Percentiles rank a stretch among this genome's conserved stretches.
Conservation (phyloP, 2,797 vertebrate species). For the Sarcophilus harrisii region DNA sequence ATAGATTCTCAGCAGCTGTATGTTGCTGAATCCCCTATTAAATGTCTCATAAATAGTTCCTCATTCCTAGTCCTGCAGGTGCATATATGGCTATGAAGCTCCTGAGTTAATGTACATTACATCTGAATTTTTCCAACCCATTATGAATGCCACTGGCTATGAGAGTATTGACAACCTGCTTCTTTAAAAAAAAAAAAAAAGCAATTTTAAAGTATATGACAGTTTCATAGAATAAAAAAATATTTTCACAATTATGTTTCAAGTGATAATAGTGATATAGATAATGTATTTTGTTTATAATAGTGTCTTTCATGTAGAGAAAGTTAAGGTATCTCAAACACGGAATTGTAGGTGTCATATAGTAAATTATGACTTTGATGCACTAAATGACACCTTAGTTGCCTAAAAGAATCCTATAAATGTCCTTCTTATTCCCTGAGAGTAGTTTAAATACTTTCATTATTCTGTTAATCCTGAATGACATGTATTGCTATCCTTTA, state of each 20-base stretch:
- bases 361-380: background rate
- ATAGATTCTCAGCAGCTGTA: background rate
- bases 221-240: conserved; percentile 1
- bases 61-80: background rate
- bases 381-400: background rate
- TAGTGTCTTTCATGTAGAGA: background rate
- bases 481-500: background rate
- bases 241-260: background rate
- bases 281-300: background rate
- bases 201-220: background rate
- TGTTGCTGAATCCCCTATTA: background rate
- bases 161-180: background rate
- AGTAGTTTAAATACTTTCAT: background rate
- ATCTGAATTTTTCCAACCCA: background rate
- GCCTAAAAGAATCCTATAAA: conserved; percentile 3
- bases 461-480: background rate
- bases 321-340: background rate
- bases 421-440: background rate
- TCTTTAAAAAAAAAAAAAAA: background rate
- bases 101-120: background rate
- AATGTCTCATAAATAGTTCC: background rate
- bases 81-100: background rate
- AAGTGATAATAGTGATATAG: background rate
- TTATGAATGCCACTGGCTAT: background rate
- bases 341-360: background rate